These are phyloP conservation scores for Brachionus rotundiformis DNA, from an alignment of 1,140 invertebrate genomes.

Conservation along the genomic window DNA sequence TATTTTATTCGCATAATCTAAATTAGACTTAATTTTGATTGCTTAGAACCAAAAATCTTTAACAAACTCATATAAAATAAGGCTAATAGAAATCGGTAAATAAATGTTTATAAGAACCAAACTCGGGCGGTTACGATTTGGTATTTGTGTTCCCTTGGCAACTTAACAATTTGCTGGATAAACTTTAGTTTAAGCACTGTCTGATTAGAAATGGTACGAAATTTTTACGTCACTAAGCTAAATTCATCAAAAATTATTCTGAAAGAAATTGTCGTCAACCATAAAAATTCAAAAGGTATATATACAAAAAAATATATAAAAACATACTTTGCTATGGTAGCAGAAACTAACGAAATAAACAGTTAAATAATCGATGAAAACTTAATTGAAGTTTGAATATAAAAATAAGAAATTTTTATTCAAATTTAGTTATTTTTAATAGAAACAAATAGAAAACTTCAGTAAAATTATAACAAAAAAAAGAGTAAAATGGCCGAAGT, in stretches of 20 bases:
- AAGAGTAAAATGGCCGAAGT: slow-evolving; percentile 10
- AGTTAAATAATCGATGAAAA: slow-evolving; percentile 24
- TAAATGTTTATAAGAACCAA: not conserved
- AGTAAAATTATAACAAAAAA: not conserved
- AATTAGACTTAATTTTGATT: not conserved
- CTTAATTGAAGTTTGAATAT: not conserved
- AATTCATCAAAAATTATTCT: not conserved
- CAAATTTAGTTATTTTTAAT: not conserved
- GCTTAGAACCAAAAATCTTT: not conserved
- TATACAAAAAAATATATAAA: no score
- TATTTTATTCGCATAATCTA: not conserved
- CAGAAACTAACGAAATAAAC: slow-evolving; percentile 14
- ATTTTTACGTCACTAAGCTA: not conserved
- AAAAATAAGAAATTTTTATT: not conserved
- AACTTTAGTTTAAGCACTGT: not conserved
- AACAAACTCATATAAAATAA: not conserved
- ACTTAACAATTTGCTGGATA: slow-evolving; percentile 8
- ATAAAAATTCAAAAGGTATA: not conserved
- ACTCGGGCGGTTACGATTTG: not conserved
- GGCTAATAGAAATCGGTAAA: not conserved
- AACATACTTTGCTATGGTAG: slow-evolving; percentile 6
- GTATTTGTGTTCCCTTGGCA: not conserved
- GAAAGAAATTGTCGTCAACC: not conserved
- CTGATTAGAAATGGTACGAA: not conserved
- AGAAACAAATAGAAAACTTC: not conserved